phyloP scores from a whole-genome alignment of 2,888 invertebrate species.

The Phengaris alcon region DNA sequence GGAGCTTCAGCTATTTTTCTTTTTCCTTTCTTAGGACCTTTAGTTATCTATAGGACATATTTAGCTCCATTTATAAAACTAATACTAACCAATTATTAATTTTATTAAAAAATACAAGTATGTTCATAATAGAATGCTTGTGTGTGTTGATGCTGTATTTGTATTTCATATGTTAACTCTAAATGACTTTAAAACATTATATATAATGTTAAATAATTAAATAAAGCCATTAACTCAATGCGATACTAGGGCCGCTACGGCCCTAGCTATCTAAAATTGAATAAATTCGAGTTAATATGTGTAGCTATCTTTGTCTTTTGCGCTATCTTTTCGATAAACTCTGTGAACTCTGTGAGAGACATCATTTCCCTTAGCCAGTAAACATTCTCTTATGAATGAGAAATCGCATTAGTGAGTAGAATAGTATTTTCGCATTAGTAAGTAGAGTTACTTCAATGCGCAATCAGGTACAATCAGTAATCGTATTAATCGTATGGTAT shows the following conservation, averaged over 20 bases:
- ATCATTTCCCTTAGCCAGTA: constrained; percentile 9
- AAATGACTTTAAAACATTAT: too few relatives aligned
- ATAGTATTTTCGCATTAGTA: too few relatives aligned
- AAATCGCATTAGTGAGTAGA: not conserved
- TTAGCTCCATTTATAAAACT: too few relatives aligned
- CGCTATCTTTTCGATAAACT: constrained; percentile 6
- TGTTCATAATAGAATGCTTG: too few relatives aligned
- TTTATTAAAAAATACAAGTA: too few relatives aligned
- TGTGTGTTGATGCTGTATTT: too few relatives aligned
- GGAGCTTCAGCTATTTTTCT: too few relatives aligned
- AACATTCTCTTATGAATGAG: not conserved
- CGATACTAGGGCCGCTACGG: not conserved
- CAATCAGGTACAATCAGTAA: not conserved
- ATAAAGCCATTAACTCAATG: too few relatives aligned
- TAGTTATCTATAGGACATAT: not conserved
- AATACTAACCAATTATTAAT: too few relatives aligned
- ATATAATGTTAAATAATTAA: too few relatives aligned
- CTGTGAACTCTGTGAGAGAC: constrained; percentile 15
- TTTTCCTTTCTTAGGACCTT: not conserved
- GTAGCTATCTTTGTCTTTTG: constrained; percentile 18
- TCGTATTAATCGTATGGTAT: not conserved
- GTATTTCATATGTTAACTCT: too few relatives aligned
- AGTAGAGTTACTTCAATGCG: not conserved
- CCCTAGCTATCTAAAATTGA: constrained; percentile 15
- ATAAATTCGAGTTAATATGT: constrained; percentile 18